Conservation (phyloP, 1,140 invertebrate genomes). For the Zaprionus ornatus region DNA sequence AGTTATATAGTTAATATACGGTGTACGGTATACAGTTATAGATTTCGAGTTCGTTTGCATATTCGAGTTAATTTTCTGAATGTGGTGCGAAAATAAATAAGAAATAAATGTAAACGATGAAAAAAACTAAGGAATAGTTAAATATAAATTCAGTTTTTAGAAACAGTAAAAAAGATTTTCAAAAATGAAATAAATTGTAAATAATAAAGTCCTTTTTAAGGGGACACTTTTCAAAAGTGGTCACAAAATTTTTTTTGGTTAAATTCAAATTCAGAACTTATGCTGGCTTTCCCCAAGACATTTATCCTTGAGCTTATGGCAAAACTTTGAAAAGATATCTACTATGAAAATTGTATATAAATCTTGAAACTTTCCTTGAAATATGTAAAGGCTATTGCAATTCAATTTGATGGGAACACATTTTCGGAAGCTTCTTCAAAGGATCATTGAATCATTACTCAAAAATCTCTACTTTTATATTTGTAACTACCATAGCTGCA, state of each 20-base stretch:
- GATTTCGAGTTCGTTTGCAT: constrained; percentile 10
- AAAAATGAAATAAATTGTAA: not conserved
- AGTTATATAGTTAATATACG: not conserved
- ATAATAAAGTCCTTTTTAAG: constrained; percentile 6
- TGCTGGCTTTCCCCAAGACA: not conserved
- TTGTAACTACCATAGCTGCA: not conserved
- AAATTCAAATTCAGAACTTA: constrained; percentile 10
- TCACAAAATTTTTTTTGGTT: constrained; percentile 20
- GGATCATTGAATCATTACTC: no score
- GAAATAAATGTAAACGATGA: constrained; percentile 6
- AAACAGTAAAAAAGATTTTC: constrained; percentile 15
- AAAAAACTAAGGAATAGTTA: not conserved
- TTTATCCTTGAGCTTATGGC: not conserved
- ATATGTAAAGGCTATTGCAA: not conserved
- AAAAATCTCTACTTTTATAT: no score
- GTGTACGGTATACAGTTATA: not conserved
- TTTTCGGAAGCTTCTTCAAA: not conserved
- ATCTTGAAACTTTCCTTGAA: not conserved
- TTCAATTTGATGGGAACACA: not conserved
- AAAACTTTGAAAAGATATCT: not conserved
- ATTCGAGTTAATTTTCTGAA: not conserved
- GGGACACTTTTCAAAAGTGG: constrained; percentile 27
- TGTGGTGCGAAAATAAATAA: constrained; percentile 18
- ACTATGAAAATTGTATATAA: not conserved
- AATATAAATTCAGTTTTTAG: not conserved